phyloP scores from a whole-genome alignment of 2,888 invertebrate genomes.

The Metacarcinus magister region DNA sequence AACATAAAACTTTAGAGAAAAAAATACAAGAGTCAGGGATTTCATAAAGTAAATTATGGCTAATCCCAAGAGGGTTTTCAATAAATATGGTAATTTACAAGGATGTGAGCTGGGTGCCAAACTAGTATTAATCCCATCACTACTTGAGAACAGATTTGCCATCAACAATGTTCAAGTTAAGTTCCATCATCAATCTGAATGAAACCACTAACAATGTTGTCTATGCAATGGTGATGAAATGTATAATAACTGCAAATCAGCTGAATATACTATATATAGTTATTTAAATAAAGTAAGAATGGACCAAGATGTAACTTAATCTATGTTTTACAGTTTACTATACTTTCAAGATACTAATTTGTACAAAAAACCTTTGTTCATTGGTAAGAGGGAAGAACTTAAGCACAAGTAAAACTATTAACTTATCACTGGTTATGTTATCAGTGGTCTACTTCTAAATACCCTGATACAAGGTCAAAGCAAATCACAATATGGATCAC shows the following conservation, averaged over 20 bases:
- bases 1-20: not conserved
- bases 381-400: constrained; percentile 28
- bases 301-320: constrained; percentile 8
- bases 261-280: constrained; percentile 32
- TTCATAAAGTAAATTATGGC: not conserved
- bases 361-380: constrained; percentile 35
- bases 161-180: not conserved
- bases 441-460: constrained; percentile 31
- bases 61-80: not conserved
- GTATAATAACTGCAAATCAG: not conserved
- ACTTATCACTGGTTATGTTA: constrained; percentile 39
- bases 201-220: not conserved
- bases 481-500: constrained; percentile 69
- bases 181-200: constrained; percentile 10
- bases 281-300: not conserved
- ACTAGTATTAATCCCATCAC: not conserved
- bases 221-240: not conserved
- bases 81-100: not conserved
- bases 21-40: not conserved
- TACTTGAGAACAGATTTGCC: not conserved
- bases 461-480: constrained; percentile 71
- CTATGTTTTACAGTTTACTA: constrained; percentile 13
- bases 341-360: constrained; percentile 18
- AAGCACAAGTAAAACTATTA: constrained; percentile 8
- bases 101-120: not conserved